Evolutionary conservation across 2,797 vertebrate genomes (phyloP), one percentile per base, ranked within the genome.

Genomic region (Peromyscus aztecus): DNA sequence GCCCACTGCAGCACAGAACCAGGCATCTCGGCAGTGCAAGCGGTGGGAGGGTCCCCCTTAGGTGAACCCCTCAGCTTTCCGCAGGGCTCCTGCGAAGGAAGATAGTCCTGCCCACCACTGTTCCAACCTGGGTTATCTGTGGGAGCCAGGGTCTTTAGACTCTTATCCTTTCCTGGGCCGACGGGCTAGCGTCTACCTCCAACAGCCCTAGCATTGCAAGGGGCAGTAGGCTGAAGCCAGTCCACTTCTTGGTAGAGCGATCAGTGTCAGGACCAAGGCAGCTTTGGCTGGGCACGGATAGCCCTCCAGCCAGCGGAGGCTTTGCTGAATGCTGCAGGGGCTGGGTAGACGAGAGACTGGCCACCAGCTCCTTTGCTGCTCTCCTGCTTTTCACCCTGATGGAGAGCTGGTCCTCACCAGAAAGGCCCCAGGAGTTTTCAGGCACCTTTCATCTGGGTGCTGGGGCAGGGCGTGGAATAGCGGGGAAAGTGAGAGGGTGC

Each of bases 141-240:
- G 61, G 88, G 91, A 89, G 82, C 67, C 85, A 84, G 96, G 81
- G 80, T 49, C 13, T 4, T 92, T 93, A 92, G 88, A 81, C 82
- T 80, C 85, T 73, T 96, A 78, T 73, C 88, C 75, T 97, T 92
- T 84, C 69, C 76, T n/a, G 81, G 88, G 82, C 12, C 0, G 37
- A 75, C 31, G 11, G 87, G 49, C 87, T 93, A 96, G 89, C 63
- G 76, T 94, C 85, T 49, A 34, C 31, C 52, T 69, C 84, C 81
- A 0, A 4, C 16, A 59, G 78, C 75, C 81, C 31, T 12, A 0
- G 91, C 12, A 4, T 40, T 67, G 81, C 67, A 0, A 52, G 80
- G 92, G 93, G 91, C 82, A 82, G 86, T 93, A 91, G 86, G 89
- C 71, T 94, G 92, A 82, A 94, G 85, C 90, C 43, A 10, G 43